Evolutionary conservation across 2,797 vertebrate genomes (phyloP).

Genomic region (Gephyroberyx darwinii): DNA sequence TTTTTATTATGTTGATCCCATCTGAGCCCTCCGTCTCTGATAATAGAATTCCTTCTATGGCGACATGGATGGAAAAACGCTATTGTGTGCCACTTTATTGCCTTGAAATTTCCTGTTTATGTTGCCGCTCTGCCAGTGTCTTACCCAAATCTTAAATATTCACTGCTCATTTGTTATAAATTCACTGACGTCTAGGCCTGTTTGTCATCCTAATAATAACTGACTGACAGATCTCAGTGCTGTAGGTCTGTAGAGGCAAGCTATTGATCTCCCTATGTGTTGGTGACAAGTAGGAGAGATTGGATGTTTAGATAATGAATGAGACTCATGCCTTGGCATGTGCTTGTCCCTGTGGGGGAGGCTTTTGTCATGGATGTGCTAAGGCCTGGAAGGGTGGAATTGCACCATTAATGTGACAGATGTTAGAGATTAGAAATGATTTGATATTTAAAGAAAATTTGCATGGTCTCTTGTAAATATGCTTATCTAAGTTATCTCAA

Average conservation of each 20-base stretch:
- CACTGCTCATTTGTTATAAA: background rate
- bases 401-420: background rate
- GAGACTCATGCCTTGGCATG: slow-evolving; percentile 74
- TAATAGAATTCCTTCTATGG: slow-evolving; percentile 35
- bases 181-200: background rate
- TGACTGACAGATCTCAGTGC: slow-evolving; percentile 10
- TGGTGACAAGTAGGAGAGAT: slow-evolving; percentile 65
- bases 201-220: background rate
- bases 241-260: slow-evolving; percentile 41
- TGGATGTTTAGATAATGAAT: slow-evolving; percentile 69
- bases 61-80: slow-evolving; percentile 26
- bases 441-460: no score
- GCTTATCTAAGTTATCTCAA: background rate
- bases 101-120: slow-evolving; percentile 29
- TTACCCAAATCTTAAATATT: slow-evolving; percentile 12
- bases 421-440: slow-evolving; percentile 5
- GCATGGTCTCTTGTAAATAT: no score
- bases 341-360: slow-evolving; percentile 48
- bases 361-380: slow-evolving; percentile 7
- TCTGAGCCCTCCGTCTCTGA: slow-evolving; percentile 26
- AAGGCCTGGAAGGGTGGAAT: slow-evolving; percentile 14
- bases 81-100: slow-evolving; percentile 31
- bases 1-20: slow-evolving; percentile 25
- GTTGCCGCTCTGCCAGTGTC: background rate
- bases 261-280: slow-evolving; percentile 45